phyloP scores from a whole-genome alignment of 2,888 invertebrate genomes.

The Psococerastis gibbosa region DNA sequence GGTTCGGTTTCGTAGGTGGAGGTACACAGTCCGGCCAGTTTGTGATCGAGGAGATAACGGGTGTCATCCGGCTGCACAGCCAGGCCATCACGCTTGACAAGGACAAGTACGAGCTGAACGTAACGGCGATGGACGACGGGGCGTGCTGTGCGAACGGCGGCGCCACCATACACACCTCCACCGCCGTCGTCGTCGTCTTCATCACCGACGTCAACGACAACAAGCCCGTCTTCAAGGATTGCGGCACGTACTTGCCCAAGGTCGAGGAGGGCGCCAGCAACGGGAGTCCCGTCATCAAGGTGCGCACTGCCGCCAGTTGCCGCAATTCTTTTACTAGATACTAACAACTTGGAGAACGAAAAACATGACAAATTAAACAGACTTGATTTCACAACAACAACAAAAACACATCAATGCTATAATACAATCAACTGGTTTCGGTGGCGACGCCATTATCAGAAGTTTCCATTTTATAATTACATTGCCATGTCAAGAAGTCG shows the following conservation, averaged over 20 bases:
- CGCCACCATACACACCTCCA: constrained; percentile 74
- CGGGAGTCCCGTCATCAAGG: constrained; percentile 84
- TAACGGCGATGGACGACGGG: constrained; percentile 94
- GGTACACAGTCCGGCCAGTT: constrained; percentile 82
- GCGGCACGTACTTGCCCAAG: constrained; percentile 79
- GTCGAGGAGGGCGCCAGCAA: constrained; percentile 89
- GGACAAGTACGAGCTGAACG: constrained; percentile 90
- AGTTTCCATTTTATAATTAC: no score
- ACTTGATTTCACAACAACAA: no score
- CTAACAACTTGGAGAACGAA: no score
- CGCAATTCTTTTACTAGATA: constrained; percentile 3
- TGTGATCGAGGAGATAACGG: constrained; percentile 88
- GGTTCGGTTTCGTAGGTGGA: constrained; percentile 65
- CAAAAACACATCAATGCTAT: no score
- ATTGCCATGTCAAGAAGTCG: no score
- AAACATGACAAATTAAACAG: no score
- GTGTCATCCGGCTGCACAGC: constrained; percentile 75
- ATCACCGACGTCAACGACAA: constrained; percentile 95
- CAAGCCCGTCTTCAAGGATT: constrained; percentile 89
- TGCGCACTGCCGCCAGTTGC: constrained; percentile 21
- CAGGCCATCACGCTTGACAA: constrained; percentile 73
- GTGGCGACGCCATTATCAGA: no score
- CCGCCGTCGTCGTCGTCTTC: constrained; percentile 88
- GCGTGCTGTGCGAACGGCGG: constrained; percentile 87
- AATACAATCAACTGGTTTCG: no score